Percentiles rank a stretch among this genome's conserved stretches.
Conservation (phyloP, 2,113 vertebrate genomes). For the Psephotus haematonotus region DNA sequence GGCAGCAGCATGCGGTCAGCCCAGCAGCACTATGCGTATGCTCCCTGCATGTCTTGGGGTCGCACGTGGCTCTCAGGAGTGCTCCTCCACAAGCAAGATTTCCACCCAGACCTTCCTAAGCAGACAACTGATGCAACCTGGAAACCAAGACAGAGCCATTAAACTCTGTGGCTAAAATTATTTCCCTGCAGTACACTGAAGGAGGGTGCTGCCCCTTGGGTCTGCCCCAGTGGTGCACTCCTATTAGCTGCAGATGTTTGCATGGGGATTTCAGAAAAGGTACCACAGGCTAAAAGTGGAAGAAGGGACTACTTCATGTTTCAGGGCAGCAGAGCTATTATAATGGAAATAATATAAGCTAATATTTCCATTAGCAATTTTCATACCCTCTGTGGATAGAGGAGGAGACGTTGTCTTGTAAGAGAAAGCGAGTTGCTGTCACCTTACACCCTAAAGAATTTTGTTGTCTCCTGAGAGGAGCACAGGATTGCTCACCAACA, state of each 20-base stretch:
- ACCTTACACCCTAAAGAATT: not conserved
- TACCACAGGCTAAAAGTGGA: not conserved
- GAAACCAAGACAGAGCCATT: not conserved
- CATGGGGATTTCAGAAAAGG: not conserved
- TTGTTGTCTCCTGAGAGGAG: not conserved
- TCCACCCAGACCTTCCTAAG: not conserved
- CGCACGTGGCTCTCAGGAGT: not conserved
- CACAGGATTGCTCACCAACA: not conserved
- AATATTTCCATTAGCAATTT: not conserved
- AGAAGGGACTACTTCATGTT: not conserved
- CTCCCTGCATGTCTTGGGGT: not conserved
- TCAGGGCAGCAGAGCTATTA: not conserved
- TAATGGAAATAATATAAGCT: not conserved
- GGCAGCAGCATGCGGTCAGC: not conserved
- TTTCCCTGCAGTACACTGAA: not conserved
- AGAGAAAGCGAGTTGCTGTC: not conserved
- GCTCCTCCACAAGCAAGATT: not conserved
- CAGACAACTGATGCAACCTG: not conserved
- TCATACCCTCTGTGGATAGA: not conserved
- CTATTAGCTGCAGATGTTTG: not conserved
- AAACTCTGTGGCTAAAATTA: not conserved
- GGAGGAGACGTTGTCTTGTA: not conserved
- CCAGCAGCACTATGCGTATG: rapidly evolving
- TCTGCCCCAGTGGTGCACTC: not conserved
- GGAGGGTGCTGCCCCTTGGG: not conserved